A percentile compares a stretch with the other conserved stretches of the same genome.
Conservation (phyloP, 1,140 invertebrate species). For the Drosophila bocqueti region DNA sequence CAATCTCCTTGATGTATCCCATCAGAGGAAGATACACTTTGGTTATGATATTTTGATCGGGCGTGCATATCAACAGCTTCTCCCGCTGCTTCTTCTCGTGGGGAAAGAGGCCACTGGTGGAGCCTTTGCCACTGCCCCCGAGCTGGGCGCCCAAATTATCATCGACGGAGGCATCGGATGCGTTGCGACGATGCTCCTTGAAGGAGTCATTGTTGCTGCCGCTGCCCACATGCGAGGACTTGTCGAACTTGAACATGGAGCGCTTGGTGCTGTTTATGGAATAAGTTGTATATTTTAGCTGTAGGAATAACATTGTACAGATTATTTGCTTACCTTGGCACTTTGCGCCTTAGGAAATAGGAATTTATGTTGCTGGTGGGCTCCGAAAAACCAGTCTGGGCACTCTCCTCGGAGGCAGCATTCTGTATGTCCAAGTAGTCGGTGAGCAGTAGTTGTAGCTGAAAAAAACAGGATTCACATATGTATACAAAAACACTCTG, state of each 20-base stretch:
- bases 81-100: constrained; percentile 83
- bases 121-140: constrained; percentile 64
- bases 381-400: constrained; percentile 87
- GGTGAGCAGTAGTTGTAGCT: constrained; percentile 92
- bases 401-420: constrained; percentile 87
- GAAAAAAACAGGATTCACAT: constrained; percentile 46
- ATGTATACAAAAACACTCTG: not conserved
- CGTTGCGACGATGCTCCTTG: constrained; percentile 87
- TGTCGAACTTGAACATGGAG: constrained; percentile 92
- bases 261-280: constrained; percentile 67
- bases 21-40: constrained; percentile 91
- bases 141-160: constrained; percentile 65
- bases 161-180: constrained; percentile 81
- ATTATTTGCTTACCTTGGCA: constrained; percentile 85
- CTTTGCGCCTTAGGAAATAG: constrained; percentile 87
- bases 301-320: not conserved
- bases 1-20: constrained; percentile 92
- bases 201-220: constrained; percentile 85
- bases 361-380: constrained; percentile 85
- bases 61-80: constrained; percentile 89
- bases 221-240: constrained; percentile 90
- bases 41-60: constrained; percentile 91
- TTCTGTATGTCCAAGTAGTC: constrained; percentile 94
- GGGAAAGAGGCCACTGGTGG: constrained; percentile 55
- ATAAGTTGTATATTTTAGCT: not conserved